Base-by-base conservation (phyloP, 37 sponge, comb jelly and placozoan genomes). In the Halichondria panicea region DNA sequence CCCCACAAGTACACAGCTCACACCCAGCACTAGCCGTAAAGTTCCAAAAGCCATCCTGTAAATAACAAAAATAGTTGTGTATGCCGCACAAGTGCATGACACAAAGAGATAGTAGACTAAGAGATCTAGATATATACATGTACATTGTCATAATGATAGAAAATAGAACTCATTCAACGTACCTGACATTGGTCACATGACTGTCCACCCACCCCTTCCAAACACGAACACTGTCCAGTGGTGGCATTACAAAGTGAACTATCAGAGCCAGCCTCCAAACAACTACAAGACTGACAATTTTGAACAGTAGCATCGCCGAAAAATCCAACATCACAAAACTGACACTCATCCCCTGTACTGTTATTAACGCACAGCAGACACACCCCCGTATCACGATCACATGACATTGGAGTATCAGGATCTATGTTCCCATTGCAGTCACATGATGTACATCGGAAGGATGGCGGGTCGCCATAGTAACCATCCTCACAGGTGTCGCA, bases 341-440 rank as follows among this genome's bases (percentile, higher is more conserved):
- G 68, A 67, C 79, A 78, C 36, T 67, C 36, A 11, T 66, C 58
- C 32, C 79, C 79, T 0, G 43, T 54, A 30, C 43, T 67, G 66
- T 78, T 78, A 31, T 43, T 66, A 36, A 55, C 55, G 43, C 79
- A 78, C 43, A 0, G 33, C 68, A 66, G 58, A 55, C 79, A 78
- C 54, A 43, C 66, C 31, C 79, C 79, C 21, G 79, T 68, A 32
- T 27, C 37, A 2, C 11, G 27, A 31, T 78, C 66, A 54, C 79
- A 78, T 45, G 79, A 78, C 42, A 68, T 69, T 42, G 79, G 59
- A 0, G 40, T 43, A 52, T 42, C 7, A 22, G 68, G 58, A 36
- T 78, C 58, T 54, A 78, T 78, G 79, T 78, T 71, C n/a, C 78
- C 86, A 61, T 77, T 63, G 64, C 86, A 77, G 44, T 70, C 64